Evolutionary conservation across 2,888 invertebrate species (phyloP).

Genomic region (Rutpela maculata): DNA sequence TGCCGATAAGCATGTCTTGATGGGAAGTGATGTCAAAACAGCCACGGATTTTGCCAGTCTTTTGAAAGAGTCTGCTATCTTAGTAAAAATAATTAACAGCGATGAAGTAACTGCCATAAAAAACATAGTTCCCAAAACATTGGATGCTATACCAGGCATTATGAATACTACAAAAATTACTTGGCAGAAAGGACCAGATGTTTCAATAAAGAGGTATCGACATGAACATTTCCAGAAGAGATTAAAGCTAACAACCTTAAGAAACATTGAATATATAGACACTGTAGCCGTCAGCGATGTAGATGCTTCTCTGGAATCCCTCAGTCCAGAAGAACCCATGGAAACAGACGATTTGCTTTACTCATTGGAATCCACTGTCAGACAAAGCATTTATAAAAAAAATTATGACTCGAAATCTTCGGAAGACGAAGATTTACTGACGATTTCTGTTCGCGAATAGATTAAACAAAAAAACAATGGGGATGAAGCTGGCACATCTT

Average conservation of each 20-base stretch:
- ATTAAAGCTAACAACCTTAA: background rate
- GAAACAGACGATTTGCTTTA: too few relatives aligned
- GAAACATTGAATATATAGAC: too few relatives aligned
- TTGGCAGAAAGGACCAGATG: constrained; percentile 11
- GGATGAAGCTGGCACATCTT: constrained; percentile 8
- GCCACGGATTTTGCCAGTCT: too few relatives aligned
- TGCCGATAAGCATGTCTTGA: too few relatives aligned
- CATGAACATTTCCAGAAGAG: background rate
- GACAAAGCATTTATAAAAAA: constrained; percentile 24
- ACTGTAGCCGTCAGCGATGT: too few relatives aligned
- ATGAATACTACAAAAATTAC: constrained; percentile 39
- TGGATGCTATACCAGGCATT: constrained; percentile 10
- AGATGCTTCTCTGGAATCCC: too few relatives aligned
- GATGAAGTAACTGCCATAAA: too few relatives aligned
- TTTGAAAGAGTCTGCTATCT: too few relatives aligned
- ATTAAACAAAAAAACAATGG: constrained; percentile 6
- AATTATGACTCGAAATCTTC: constrained; percentile 27
- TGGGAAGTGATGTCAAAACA: too few relatives aligned
- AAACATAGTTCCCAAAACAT: too few relatives aligned
- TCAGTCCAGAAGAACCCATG: too few relatives aligned
- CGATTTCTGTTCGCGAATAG: constrained; percentile 31
- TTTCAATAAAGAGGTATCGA: constrained; percentile 10
- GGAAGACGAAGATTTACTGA: constrained; percentile 30
- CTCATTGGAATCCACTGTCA: background rate
- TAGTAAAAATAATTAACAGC: too few relatives aligned